Evolutionary conservation across 2,888 invertebrate species (phyloP), one percentile per base, ranked within the genome.

Genomic region (Unio pictorum): DNA sequence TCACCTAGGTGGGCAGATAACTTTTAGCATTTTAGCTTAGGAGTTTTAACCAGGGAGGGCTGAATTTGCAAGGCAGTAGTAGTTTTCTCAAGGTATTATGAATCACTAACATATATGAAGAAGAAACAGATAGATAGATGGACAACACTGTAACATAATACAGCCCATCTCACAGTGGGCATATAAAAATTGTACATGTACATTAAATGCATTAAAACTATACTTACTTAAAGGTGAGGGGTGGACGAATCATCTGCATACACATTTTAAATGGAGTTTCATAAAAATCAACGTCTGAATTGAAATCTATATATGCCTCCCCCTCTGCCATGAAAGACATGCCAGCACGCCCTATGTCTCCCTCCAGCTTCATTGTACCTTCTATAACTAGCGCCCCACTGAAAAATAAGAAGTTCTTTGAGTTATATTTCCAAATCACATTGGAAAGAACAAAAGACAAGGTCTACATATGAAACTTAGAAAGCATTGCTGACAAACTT

Each of bases 281-380:
- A 66, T 93, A 94, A 87, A 96, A 96, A 84, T 95, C 94, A 56
- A 95, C 92, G 86, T 95, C 93, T 0, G 95, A 94, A 61, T 93
- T 91, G 66, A 95, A 91, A 82, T 93, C 93, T 23, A 96, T 91
- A 84, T 93, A 93, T 0, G 94, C 94, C 60, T 81, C 94, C 56
- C 93, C 91, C 1, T 92, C 92, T 3, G 94, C 88, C 18, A 91
- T 92, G 83, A 94, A 94, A 80, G 93, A 93, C 6, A 94, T 92
- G 79, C 93, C 92, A 18, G 94, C 92, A 75, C 92, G 91, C 1
- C 94, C 93, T 76, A 94, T 94, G 20, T 92, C 91, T 0, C 94
- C 92, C 63, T 93, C 93, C 2, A 94, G 91, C 64, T 91, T 91
- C 66, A 93, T 91, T 4, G 92, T 90, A 3, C 95, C 94, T 72